Evolutionary conservation across 2,113 vertebrate genomes (phyloP), one percentile per base, ranked within the genome.

Genomic region (Echinops telfairi): DNA sequence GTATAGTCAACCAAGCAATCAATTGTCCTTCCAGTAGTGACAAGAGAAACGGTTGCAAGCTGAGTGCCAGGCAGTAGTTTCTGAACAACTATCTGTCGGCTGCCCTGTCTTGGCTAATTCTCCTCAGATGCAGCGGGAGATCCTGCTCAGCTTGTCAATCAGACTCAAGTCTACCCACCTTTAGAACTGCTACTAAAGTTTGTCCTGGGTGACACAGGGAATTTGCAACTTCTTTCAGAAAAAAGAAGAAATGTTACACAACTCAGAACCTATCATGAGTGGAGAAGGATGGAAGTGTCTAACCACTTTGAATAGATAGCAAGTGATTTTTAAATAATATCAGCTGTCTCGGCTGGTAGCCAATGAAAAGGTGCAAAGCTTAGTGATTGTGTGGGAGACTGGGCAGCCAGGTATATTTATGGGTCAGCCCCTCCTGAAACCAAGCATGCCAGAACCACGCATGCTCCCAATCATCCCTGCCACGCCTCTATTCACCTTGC

Each of bases 401-500:
- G 38, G 31, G 22, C 31, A 53, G 6, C 40, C n/a, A 10, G 17
- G 38, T 5, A 1, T 53, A 53, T 53, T 53, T 10, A 53, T 53
- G 47, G 47, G 9, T 53, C 47, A 53, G 47, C 47, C 47, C 47
- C 47, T 53, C 47, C 47, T 53, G 47, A 53, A 53, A 53, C 10
- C 47, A 53, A 53, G 47, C 47, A 53, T 8, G 47, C 47, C 47
- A 53, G 47, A 53, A 11, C 17, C 6, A 4, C 14, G 22, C 11
- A 10, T 53, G 12, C 47, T 53, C 47, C 10, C 47, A n/a, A 27
- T 31, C 23, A 16, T 31, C 15, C 20, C 2, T 4, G 23, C 33
- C 6, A 6, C 22, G 3, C 9, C 7, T 53, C 11, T 81, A 0
- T 31, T 64, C 3, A 0, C 31, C 31, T 3, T 5, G 15, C n/a